A percentile compares a stretch with the other conserved stretches of the same genome.
Conservation (phyloP, 1,140 invertebrate genomes). For the Whitmania pigra region DNA sequence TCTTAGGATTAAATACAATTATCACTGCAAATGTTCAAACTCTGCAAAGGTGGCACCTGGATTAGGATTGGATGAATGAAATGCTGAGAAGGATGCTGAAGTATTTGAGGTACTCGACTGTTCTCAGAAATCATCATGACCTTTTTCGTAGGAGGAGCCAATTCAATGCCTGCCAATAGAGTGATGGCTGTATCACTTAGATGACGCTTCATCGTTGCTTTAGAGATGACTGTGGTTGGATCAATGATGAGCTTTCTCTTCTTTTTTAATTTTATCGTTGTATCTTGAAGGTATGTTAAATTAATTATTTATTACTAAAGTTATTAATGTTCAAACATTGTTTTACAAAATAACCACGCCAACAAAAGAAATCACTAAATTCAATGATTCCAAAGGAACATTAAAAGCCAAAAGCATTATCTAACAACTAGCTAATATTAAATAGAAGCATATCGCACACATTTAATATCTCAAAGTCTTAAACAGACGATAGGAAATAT, state of each 20-base stretch:
- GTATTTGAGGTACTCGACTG: not conserved
- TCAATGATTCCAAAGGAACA: not conserved
- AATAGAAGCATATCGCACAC: too few relatives aligned
- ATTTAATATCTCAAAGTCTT: too few relatives aligned
- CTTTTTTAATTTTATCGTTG: not conserved
- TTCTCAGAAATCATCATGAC: not conserved
- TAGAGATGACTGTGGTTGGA: not conserved
- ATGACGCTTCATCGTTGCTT: not conserved
- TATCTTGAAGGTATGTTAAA: not conserved
- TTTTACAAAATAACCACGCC: not conserved
- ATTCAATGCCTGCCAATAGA: not conserved
- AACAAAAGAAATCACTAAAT: not conserved
- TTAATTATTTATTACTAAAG: not conserved
- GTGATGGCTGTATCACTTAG: not conserved
- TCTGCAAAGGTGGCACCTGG: not conserved
- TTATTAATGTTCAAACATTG: not conserved
- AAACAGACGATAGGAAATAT: too few relatives aligned
- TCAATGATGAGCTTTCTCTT: not conserved
- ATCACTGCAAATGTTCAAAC: not conserved
- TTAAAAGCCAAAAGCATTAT: not conserved
- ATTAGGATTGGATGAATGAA: not conserved
- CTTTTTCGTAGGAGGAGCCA: constrained; percentile 1
- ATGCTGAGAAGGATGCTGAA: not conserved
- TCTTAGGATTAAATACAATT: not conserved
- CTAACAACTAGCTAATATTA: not conserved